These are phyloP conservation scores for Falco cherrug DNA, from an alignment of 2,797 vertebrate genomes.

Conservation along the genomic window DNA sequence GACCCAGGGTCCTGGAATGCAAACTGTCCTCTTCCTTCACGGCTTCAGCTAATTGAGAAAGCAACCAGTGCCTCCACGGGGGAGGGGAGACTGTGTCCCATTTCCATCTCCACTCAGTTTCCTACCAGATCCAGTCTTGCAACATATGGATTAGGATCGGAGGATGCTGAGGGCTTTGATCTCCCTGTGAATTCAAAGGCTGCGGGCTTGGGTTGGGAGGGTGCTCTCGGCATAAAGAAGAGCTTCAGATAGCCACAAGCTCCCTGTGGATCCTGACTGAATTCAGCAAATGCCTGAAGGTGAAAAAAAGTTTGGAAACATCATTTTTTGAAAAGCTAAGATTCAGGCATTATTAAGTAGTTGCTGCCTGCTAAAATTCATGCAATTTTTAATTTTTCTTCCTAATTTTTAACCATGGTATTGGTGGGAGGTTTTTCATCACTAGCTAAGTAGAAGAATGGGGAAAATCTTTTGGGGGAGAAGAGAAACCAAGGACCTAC, in stretches of 20 bases:
- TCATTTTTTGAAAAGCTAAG: neutral
- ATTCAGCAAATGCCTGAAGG: neutral
- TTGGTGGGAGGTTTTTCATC: neutral
- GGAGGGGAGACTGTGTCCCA: accelerated
- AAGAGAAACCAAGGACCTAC: neutral
- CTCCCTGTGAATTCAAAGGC: neutral
- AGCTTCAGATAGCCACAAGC: neutral
- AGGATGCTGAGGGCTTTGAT: neutral
- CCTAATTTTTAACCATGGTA: neutral
- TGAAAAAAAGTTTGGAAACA: neutral
- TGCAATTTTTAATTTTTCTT: neutral
- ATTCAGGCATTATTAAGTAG: neutral
- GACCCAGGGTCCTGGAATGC: neutral
- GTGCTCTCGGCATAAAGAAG: neutral
- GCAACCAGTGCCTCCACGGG: accelerated
- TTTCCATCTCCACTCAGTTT: neutral
- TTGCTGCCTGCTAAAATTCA: neutral
- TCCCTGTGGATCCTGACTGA: neutral
- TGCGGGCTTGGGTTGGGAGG: neutral
- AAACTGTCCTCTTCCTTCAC: neutral
- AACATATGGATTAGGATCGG: neutral
- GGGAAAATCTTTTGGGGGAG: neutral
- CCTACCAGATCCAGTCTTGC: neutral
- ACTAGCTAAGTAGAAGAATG: neutral
- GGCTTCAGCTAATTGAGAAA: neutral